These are phyloP conservation scores for Dysmachus trigonus DNA, from an alignment of 2,888 invertebrate genomes.

Conservation along the genomic window DNA sequence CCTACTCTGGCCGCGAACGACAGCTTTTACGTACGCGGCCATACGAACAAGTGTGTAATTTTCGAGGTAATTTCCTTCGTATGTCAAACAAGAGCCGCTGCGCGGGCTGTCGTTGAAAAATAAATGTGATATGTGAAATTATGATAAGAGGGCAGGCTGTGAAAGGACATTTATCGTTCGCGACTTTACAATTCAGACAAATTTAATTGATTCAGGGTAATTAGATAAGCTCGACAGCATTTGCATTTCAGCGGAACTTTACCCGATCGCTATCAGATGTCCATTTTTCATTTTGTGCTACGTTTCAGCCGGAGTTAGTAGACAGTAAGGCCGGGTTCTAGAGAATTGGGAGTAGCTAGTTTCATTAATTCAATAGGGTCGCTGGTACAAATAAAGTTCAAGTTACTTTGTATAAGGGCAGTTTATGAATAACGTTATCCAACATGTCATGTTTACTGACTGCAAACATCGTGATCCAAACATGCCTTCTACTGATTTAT, in stretches of 20 bases:
- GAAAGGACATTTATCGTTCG: slow-evolving; percentile 37
- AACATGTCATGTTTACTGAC: neutral
- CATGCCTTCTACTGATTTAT: neutral
- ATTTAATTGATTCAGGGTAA: slow-evolving; percentile 32
- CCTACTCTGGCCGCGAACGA: slow-evolving; percentile 30
- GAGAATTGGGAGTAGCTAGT: neutral
- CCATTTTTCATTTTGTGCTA: neutral
- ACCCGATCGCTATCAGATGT: neutral
- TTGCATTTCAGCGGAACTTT: neutral
- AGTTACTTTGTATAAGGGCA: neutral
- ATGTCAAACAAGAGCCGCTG: slow-evolving; percentile 28
- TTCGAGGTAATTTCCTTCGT: slow-evolving; percentile 42
- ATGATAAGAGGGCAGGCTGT: slow-evolving; percentile 36
- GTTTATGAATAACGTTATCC: neutral
- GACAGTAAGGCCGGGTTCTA: neutral
- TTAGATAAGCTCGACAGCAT: neutral
- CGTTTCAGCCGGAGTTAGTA: neutral
- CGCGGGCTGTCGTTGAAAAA: slow-evolving; percentile 24
- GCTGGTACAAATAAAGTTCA: neutral
- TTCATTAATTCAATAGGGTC: neutral
- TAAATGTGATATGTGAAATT: slow-evolving; percentile 38
- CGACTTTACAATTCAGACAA: slow-evolving; percentile 36
- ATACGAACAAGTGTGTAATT: slow-evolving; percentile 35
- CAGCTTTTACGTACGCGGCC: neutral
- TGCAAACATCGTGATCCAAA: neutral